phyloP scores from a whole-genome alignment of 2,888 invertebrate genomes.

The Protodeltote pygarga region DNA sequence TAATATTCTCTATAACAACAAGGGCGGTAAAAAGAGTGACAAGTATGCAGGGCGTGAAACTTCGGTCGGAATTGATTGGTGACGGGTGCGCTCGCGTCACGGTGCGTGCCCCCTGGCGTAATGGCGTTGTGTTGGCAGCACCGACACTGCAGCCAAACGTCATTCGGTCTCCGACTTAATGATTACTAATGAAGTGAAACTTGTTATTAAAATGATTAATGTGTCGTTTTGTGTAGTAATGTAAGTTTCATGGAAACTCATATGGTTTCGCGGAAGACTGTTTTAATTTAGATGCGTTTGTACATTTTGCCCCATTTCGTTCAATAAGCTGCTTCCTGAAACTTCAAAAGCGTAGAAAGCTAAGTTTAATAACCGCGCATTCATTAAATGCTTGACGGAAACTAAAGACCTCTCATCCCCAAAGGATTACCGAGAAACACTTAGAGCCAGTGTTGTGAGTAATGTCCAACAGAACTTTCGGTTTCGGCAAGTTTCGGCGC shows the following conservation, averaged over 20 bases:
- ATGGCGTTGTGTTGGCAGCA: conserved; percentile 14
- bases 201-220: conserved; percentile 37
- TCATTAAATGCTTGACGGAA: conserved; percentile 1
- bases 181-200: conserved; percentile 42
- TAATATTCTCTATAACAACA: conserved; percentile 44
- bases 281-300: conserved; percentile 1
- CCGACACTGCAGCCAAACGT: conserved; percentile 23
- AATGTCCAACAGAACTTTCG: no score
- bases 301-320: conserved; percentile 10
- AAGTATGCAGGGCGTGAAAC: conserved; percentile 75
- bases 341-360: not conserved
- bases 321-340: conserved; percentile 18
- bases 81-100: conserved; percentile 70
- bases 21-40: conserved; percentile 54
- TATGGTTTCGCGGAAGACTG: conserved; percentile 5
- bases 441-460: no score
- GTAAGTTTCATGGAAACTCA: conserved; percentile 4
- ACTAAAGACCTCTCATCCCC: not conserved
- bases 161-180: conserved; percentile 14
- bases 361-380: not conserved
- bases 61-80: conserved; percentile 73
- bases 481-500: no score
- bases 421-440: no score
- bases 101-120: conserved; percentile 54
- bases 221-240: not conserved